Evolutionary conservation across 2,113 vertebrate species (phyloP).

Genomic region (Stegastes partitus): DNA sequence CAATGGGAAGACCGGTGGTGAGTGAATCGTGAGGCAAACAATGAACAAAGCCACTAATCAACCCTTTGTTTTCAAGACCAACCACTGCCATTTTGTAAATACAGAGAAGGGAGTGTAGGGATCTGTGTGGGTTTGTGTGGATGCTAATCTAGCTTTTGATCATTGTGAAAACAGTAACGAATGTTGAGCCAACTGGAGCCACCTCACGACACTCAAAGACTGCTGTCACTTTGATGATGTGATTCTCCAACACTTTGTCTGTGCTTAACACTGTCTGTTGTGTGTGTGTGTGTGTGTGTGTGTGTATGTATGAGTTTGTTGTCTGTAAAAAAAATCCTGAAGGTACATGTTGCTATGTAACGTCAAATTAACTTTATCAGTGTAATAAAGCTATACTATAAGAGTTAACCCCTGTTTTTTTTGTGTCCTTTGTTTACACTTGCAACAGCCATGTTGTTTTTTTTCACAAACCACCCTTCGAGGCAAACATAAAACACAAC

Average conservation of each 20-base stretch:
- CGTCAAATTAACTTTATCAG: conserved; percentile 68
- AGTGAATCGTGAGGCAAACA: background rate
- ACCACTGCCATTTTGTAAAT: conserved; percentile 73
- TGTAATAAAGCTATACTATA: conserved; percentile 82
- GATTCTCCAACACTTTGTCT: conserved; percentile 38
- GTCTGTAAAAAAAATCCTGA: conserved; percentile 58
- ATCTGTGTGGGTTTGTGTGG: conserved; percentile 9
- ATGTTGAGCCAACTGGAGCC: conserved; percentile 23
- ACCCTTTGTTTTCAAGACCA: conserved; percentile 27
- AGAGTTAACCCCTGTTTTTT: background rate
- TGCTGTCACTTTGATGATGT: conserved; percentile 52
- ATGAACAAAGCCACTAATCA: conserved; percentile 38
- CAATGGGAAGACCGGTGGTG: conserved; percentile 3
- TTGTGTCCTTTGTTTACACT: background rate
- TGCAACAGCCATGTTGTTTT: background rate
- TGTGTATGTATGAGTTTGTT: conserved; percentile 25
- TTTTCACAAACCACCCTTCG: background rate
- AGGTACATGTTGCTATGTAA: conserved; percentile 81
- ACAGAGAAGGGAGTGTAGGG: background rate
- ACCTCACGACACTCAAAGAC: conserved; percentile 17
- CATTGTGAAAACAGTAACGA: conserved; percentile 10
- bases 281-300: conserved; percentile 19
- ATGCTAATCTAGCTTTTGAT: conserved; percentile 14
- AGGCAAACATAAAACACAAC: background rate
- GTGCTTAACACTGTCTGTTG: conserved; percentile 54